Base-by-base conservation (phyloP, 2,113 vertebrate genomes). In the Ammodytes dubius region DNA sequence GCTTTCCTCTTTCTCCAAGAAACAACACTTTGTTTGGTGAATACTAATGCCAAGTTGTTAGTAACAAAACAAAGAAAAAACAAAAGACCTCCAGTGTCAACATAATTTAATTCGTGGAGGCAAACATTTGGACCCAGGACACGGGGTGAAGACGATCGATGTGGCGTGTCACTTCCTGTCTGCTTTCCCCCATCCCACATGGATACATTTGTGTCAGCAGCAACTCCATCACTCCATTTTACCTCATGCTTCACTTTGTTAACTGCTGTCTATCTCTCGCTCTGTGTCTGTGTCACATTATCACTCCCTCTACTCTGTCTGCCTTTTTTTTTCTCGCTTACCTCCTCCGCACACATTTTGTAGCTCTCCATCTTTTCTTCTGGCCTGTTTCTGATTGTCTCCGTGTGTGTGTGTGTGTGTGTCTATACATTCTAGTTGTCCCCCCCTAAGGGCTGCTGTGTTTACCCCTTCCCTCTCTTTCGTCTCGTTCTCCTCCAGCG, bases 401-500 rank as follows among this genome's bases (percentile, higher is more conserved):
- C 66, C 45, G 43, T 35, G 70, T 59, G 47, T 17, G 2, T 54
- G 27, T 27, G 27, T 27, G 27, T 27, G 27, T 27, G 27, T 27
- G 27, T 27, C 49, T 61, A 35, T 63, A 3, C 66, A 27, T 60
- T 49, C 68, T 53, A 27, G 27, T 77, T 7, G 3, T 67, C 65
- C 13, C 50, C 73, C 77, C 63, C 82, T 35, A 81, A 73, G 84
- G 88, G 77, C 82, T 5, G 19, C 1, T 45, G 64, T 92, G 87
- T 92, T 93, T 91, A 90, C n/a, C 81, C 85, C 58, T 59, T 39
- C 13, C 64, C 47, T 50, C 53, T 27, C 27, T 27, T 27, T 39
- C 49, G 57, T 84, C 88, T 86, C 70, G 59, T 92, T 92, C 90
- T 85, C 81, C 86, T 93, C 92, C 84, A 91, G 74, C 42, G 69